Conservation (phyloP, 2,797 vertebrate species). For the Sebastes taczanowskii region DNA sequence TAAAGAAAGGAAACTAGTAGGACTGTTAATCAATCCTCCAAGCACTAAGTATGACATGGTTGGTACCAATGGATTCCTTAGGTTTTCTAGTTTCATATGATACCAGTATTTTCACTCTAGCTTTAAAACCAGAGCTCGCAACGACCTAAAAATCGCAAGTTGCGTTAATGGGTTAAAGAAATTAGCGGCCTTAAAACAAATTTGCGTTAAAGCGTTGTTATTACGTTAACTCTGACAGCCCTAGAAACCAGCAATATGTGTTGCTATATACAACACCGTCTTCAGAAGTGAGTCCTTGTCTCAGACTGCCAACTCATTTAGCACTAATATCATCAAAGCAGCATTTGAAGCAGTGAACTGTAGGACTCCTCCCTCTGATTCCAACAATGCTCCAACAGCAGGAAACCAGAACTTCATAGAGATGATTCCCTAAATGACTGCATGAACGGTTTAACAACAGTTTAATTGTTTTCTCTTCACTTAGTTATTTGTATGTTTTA, state of each 20-base stretch:
- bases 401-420: neutral
- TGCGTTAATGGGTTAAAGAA: too few species aligned
- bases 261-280: neutral
- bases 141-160: too few species aligned
- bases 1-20: neutral
- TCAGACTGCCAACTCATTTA: neutral
- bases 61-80: too few species aligned
- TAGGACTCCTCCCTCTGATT: neutral
- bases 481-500: neutral
- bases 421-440: neutral
- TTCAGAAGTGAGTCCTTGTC: too few species aligned
- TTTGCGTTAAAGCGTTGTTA: too few species aligned
- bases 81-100: too few species aligned
- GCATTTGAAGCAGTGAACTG: neutral
- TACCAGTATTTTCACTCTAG: too few species aligned
- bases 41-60: too few species aligned
- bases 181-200: too few species aligned
- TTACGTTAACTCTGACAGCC: too few species aligned
- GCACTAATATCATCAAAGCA: neutral
- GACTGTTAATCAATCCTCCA: too few species aligned
- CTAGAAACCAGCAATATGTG: neutral
- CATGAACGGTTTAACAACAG: neutral
- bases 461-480: neutral
- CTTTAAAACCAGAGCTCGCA: too few species aligned
- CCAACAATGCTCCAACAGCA: neutral